A percentile compares a stretch with the other conserved stretches of the same genome.
These are phyloP conservation scores for Conus betulinus DNA, from an alignment of 1,140 invertebrate species.

Conservation along the genomic window DNA sequence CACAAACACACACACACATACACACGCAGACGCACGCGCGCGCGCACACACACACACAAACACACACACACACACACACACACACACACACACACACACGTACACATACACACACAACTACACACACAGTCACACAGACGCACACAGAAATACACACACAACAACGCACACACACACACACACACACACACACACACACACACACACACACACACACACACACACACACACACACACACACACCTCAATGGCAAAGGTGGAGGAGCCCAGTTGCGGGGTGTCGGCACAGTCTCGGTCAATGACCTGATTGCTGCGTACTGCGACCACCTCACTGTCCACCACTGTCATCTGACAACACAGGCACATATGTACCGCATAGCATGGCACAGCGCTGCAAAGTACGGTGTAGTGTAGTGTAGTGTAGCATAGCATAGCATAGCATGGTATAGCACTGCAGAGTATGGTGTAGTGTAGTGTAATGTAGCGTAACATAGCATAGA, in stretches of 20 bases:
- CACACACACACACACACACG: neutral
- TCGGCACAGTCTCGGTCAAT: neutral
- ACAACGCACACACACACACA: neutral
- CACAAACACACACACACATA: neutral
- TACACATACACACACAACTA: too few species aligned
- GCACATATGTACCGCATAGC: neutral
- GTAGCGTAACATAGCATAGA: neutral
- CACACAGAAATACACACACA: slow-evolving; percentile 18
- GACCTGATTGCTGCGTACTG: neutral
- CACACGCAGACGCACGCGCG: neutral
- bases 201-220: neutral
- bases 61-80: neutral
- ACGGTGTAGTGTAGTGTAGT: too few species aligned
- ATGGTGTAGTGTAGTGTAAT: neutral
- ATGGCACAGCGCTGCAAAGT: too few species aligned
- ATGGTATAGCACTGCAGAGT: neutral
- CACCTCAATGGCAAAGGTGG: neutral
- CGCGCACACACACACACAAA: neutral
- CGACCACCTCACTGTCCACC: neutral
- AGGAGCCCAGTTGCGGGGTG: neutral
- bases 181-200: neutral
- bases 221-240: neutral
- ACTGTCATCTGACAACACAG: neutral
- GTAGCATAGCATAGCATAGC: neutral
- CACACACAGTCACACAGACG: too few species aligned